Percentiles rank a stretch among this genome's conserved stretches.
These are phyloP conservation scores for Protobothrops mucrosquamatus DNA, from an alignment of 2,113 vertebrate genomes.

Conservation along the genomic window DNA sequence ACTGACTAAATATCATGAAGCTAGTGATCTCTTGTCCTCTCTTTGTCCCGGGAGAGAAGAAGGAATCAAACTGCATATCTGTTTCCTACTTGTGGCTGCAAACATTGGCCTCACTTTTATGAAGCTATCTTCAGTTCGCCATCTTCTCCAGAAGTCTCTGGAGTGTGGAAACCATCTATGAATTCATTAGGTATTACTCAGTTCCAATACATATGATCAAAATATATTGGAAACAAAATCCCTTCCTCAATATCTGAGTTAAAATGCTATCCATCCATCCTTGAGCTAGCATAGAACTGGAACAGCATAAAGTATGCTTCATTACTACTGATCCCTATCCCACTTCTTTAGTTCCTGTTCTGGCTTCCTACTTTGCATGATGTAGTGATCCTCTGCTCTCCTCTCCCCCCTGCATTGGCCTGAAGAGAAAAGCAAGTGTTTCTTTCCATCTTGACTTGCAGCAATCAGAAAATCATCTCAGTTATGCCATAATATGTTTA, in stretches of 20 bases:
- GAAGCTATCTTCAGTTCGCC: neutral
- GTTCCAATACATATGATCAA: neutral
- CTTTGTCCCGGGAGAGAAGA: neutral
- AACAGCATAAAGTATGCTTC: neutral
- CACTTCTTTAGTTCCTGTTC: neutral
- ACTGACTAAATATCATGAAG: neutral
- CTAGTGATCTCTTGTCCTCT: neutral
- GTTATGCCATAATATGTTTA: neutral
- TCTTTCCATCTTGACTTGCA: neutral
- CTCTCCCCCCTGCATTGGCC: too few relatives aligned
- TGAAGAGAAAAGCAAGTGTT: neutral
- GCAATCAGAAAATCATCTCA: neutral
- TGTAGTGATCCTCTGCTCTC: neutral
- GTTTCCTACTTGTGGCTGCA: neutral
- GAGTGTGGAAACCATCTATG: neutral
- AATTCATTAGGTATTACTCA: neutral
- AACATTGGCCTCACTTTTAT: neutral
- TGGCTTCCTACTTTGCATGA: neutral
- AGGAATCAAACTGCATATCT: neutral
- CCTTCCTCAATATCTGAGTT: neutral
- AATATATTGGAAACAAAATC: neutral
- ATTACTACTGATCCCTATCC: neutral
- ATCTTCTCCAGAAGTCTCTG: neutral
- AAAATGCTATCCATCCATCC: neutral
- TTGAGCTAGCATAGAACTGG: neutral